Evolutionary conservation across 2,888 invertebrate genomes (phyloP), one percentile per base, ranked within the genome.

Genomic region (Stenchaetothrips biformis): DNA sequence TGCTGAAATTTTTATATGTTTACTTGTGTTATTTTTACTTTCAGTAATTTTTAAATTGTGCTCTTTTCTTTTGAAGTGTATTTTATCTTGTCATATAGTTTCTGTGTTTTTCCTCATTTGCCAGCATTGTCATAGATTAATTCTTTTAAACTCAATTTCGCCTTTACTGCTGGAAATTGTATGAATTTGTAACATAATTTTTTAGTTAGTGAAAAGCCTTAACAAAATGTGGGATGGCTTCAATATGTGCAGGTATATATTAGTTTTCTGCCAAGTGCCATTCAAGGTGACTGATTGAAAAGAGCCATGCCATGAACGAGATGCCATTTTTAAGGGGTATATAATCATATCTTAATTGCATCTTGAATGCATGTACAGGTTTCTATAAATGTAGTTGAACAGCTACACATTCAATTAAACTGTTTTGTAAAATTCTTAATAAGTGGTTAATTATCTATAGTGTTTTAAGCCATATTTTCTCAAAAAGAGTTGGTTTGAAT

Each of bases 381-480:
- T 74, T 25, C 21, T 11, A 1, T 74, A 25, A 9, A 8, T 74
- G 25, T 21, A 25, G 9, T 74, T 18, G 67, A 67, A 21, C n/a
- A 74, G 25, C 67, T 74, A 25, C 25, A 11, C 21, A 74, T 74
- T 74, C 67, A 74, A 74, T 74, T 74, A 74, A 74, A 74, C 21
- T 74, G 18, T 67, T 21, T 74, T 74, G 25, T 25, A 11, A 25
- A 25, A 74, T 74, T 74, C 59, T 59, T 59, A 18, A 18, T 59
- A 6, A 59, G 59, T 59, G 59, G 67, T 74, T 21, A n/a, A 67
- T 21, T 67, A 67, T 21, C n/a, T 67, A n/a, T 67, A 25, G 67
- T 74, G 21, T 74, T 25, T 25, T 74, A 25, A 74, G 25, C 21
- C 67, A 74, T 74, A 74, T 74, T 74, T 74, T 74, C 67, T 74